Base-by-base conservation (phyloP, 2,888 invertebrate species). In the Sympetrum striolatum region DNA sequence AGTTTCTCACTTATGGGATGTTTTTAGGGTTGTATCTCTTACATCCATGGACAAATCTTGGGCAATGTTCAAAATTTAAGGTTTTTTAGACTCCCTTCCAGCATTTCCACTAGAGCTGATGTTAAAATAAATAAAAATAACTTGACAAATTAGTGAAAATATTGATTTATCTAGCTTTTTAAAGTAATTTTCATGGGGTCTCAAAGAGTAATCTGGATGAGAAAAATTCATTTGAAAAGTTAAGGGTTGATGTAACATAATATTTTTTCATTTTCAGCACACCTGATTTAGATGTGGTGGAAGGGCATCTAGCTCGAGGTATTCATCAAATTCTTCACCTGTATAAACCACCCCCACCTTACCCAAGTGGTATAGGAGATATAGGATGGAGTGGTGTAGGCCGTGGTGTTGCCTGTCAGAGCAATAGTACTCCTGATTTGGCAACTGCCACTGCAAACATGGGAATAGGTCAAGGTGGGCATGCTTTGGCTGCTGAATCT, bases 341-440 rank as follows among this genome's bases (percentile, higher is more conserved):
- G 10, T 96, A 96, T 93, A 97, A 98, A 93, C 97, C 98, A 0
- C 98, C 98, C 0, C 98, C 98, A 0, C 97, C 98, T 0, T 98
- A 98, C 94, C 97, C 97, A 0, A 96, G 96, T 0, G 96, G 86
- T 60, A 60, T 60, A 22, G 86, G 86, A 37, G 86, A 86, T 3
- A 60, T 86, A 22, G 37, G 86, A 10, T 86, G 86, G 86, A 35
- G 86, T 86, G 86, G 86, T 14, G 86, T 86, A 3, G 86, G 22
- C 39, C 35, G 86, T 22, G 86, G 86, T 0, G 86, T 86, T 22
- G 86, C 86, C n/a, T 86, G 86, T 96, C n/a, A 97, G 96, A 97
- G 97, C 14, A 97, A 97, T 92, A 97, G 97, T 0, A 98, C 98
- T 0, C 98, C 98, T 0, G 98, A 98, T 93, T 93, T 98, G 91